A percentile compares a stretch with the other conserved stretches of the same genome.
Evolutionary conservation across 2,113 vertebrate genomes (phyloP).

Genomic region (Poicephalus meyeri): DNA sequence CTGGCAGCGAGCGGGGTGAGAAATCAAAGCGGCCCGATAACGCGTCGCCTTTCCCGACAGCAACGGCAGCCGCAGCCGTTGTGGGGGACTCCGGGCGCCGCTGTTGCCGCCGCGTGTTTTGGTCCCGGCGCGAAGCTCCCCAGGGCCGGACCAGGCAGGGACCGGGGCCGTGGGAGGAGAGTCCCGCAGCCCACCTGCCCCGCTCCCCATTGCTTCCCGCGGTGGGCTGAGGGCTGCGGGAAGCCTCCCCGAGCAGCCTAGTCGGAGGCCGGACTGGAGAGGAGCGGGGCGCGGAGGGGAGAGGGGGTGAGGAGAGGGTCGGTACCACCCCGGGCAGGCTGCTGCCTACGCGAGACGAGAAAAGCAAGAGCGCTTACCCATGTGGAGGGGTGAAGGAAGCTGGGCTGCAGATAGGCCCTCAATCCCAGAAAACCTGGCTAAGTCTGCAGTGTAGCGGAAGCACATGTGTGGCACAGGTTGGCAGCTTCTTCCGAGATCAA

Average conservation of each 20-base stretch:
- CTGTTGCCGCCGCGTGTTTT: neutral
- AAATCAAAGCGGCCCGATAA: slow-evolving; percentile 73
- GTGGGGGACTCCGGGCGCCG: neutral
- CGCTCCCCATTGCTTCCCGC: neutral
- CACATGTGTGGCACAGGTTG: neutral
- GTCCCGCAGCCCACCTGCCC: neutral
- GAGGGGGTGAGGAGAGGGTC: neutral
- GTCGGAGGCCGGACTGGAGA: neutral
- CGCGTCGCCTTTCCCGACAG: neutral
- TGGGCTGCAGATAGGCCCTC: neutral
- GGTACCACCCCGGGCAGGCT: neutral
- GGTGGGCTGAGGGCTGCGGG: neutral
- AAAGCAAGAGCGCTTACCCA: slow-evolving; percentile 31
- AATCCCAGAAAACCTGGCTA: too few relatives aligned
- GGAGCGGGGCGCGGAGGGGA: neutral
- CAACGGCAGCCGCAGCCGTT: neutral
- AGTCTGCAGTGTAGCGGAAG: too few relatives aligned
- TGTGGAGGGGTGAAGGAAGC: neutral
- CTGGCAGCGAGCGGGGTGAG: neutral
- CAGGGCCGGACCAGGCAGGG: neutral
- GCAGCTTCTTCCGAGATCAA: neutral
- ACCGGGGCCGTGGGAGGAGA: neutral
- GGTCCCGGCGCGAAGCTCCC: neutral
- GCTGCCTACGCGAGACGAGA: neutral
- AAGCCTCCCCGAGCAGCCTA: neutral